Conservation (phyloP, 2,113 vertebrate species). For the Heptranchias perlo region DNA sequence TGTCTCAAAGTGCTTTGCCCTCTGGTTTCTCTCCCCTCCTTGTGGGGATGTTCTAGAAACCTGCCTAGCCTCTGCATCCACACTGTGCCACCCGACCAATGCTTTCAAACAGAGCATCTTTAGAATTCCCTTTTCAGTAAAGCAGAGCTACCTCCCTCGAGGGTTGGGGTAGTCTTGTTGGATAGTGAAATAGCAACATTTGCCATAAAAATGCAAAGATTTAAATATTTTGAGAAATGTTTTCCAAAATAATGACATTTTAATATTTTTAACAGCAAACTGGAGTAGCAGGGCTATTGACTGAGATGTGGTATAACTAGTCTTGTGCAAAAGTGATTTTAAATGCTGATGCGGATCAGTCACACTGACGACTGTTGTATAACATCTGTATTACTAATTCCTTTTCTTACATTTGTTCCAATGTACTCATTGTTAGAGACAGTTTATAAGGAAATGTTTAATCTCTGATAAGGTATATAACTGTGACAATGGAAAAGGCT, state of each 20-base stretch:
- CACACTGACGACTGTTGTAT: neutral
- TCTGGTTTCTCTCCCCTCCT: neutral
- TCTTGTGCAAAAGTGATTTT: neutral
- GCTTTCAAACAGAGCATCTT: neutral
- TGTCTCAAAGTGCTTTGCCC: neutral
- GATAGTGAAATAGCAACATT: neutral
- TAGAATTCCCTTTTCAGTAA: neutral
- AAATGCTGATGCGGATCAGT: conserved; percentile 1
- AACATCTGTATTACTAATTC: neutral
- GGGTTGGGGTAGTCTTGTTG: neutral
- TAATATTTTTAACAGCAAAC: neutral
- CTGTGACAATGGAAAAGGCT: neutral
- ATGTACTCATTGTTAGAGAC: neutral
- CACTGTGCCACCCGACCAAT: neutral
- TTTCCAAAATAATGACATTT: neutral
- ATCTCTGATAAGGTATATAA: neutral
- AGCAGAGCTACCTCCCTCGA: neutral
- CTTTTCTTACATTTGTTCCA: neutral
- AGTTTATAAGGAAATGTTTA: neutral
- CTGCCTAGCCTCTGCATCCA: neutral
- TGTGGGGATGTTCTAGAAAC: neutral
- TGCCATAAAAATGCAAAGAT: neutral
- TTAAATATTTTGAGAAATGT: neutral
- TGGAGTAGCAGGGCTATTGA: neutral
- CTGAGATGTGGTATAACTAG: neutral